Base-by-base conservation (phyloP, 1,140 invertebrate genomes). In the Cryptotermes secundus region DNA sequence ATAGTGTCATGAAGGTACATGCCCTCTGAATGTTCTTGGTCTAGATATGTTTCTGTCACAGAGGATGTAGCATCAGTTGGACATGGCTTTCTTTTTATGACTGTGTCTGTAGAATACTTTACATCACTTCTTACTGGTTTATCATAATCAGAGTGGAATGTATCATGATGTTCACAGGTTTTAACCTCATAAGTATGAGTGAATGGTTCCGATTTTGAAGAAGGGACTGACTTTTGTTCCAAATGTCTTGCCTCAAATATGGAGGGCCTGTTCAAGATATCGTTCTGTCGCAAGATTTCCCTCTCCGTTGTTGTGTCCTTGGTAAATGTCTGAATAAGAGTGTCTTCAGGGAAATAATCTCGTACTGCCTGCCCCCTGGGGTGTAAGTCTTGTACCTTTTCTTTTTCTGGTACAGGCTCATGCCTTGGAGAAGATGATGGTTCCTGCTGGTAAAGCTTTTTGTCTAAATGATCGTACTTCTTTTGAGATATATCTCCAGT, bases 201-300 rank as follows among this genome's bases (percentile, higher is more conserved):
- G 16, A 72, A 72, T 10, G n/a, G 9, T 72, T 72, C 59, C 9
- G 26, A 26, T 31, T 72, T n/a, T 16, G 6, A 9, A n/a, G 45
- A 45, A 4, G 19, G 81, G 10, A 26, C 22, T 38, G 42, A 31
- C 49, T 9, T 82, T 82, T 38, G 81, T 16, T 22, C 72, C 84
- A 84, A 3, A 81, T 84, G 86, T 59, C 86, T 86, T 35, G 84
- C 87, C 82, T 90, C 88, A 85, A 88, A 88, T 65, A 92, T 89
- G 72, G 91, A 90, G 12, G 91, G 90, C 84, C 91, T 88, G 82
- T 83, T 90, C 34, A 92, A 87, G 38, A 92, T 91, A 84, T 92
- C 91, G 85, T 88, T 89, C 82, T 91, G 90, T 34, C 84, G 34
- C 16, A 72, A 31, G 9, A n/a, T 72, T 31, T 72, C 59, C 14